These are phyloP conservation scores for Cosmopolites sordidus DNA, from an alignment of 2,888 invertebrate genomes.

Conservation along the genomic window DNA sequence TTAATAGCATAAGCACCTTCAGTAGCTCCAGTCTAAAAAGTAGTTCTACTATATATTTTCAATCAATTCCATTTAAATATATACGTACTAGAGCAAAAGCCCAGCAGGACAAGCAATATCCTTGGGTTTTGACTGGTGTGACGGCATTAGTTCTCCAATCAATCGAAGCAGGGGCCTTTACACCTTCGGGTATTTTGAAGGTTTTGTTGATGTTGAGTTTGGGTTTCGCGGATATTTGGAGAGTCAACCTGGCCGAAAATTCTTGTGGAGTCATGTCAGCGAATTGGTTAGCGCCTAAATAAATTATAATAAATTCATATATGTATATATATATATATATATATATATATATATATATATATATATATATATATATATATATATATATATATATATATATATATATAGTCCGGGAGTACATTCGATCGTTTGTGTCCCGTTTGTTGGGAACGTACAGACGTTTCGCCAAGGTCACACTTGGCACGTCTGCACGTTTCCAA, in stretches of 20 bases:
- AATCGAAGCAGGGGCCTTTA: constrained; percentile 7
- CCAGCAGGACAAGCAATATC: constrained; percentile 18
- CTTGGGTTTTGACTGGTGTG: constrained; percentile 16
- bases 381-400: constrained; percentile 5
- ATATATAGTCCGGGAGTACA: too few relatives aligned
- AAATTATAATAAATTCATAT: neutral
- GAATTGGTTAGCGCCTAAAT: constrained; percentile 28
- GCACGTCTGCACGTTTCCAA: too few relatives aligned
- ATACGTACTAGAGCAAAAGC: constrained; percentile 22
- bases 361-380: constrained; percentile 6
- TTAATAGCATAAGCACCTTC: constrained; percentile 22
- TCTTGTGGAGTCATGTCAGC: constrained; percentile 30
- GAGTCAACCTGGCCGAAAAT: constrained; percentile 19
- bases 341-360: constrained; percentile 5
- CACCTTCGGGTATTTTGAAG: neutral
- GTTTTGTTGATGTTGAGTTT: neutral
- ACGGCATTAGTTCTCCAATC: constrained; percentile 23
- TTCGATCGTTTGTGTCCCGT: too few relatives aligned
- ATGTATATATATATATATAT: constrained; percentile 3
- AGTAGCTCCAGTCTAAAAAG: constrained; percentile 22
- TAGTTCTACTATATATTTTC: too few relatives aligned
- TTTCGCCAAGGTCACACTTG: too few relatives aligned
- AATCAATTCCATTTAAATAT: too few relatives aligned
- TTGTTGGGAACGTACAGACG: too few relatives aligned
- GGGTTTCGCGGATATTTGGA: neutral